Evolutionary conservation across 2,113 vertebrate species (phyloP).

Genomic region (Callipepla californica): DNA sequence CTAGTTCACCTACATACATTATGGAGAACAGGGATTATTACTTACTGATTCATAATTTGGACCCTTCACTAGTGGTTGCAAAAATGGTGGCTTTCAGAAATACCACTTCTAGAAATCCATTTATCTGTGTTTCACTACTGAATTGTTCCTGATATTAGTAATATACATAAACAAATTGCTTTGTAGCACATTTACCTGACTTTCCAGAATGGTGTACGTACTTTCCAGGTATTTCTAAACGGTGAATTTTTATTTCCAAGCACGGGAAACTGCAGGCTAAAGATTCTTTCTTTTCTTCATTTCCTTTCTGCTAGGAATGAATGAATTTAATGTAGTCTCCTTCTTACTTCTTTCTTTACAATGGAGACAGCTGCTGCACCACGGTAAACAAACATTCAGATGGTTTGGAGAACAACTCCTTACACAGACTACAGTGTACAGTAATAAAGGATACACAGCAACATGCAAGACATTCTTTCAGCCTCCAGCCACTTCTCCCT

Average conservation of each 20-base stretch:
- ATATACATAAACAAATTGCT: background rate
- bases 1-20: background rate
- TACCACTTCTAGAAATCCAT: background rate
- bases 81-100: background rate
- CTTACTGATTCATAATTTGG: background rate
- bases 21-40: background rate
- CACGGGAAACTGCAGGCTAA: background rate
- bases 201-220: background rate
- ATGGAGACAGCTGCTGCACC: background rate
- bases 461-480: background rate
- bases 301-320: background rate
- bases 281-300: background rate
- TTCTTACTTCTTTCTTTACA: background rate
- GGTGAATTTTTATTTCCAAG: background rate
- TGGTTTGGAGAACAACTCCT: background rate
- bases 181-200: background rate
- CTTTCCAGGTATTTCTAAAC: conserved; percentile 7
- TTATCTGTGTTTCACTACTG: background rate
- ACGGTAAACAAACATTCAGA: conserved; percentile 31
- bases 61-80: fast-evolving
- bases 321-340: background rate
- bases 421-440: background rate
- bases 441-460: background rate
- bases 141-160: background rate
- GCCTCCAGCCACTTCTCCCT: background rate